phyloP scores from a whole-genome alignment of 2,113 vertebrate species.

The Leiothrix lutea region DNA sequence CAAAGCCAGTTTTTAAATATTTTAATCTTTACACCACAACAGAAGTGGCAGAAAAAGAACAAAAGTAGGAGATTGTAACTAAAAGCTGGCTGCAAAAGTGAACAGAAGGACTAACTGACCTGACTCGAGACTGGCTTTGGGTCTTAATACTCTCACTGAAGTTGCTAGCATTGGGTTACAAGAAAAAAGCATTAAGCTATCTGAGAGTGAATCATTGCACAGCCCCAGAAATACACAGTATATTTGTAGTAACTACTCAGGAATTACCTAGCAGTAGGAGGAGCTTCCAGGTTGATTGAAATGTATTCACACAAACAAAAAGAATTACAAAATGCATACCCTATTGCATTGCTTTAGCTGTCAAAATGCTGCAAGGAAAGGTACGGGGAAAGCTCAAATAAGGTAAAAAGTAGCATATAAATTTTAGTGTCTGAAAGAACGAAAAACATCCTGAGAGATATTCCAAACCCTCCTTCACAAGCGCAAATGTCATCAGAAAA shows the following conservation, averaged over 20 bases:
- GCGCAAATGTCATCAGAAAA: background rate
- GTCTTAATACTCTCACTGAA: background rate
- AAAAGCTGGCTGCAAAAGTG: background rate
- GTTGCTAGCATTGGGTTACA: background rate
- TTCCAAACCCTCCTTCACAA: background rate
- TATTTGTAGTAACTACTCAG: background rate
- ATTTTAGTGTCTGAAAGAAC: background rate
- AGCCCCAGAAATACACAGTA: background rate
- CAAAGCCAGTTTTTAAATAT: background rate
- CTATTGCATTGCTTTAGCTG: background rate
- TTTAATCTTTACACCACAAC: background rate
- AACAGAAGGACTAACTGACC: conserved; percentile 48
- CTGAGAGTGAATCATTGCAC: background rate
- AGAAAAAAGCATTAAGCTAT: background rate
- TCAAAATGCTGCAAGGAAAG: background rate
- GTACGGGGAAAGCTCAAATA: background rate
- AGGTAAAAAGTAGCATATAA: background rate
- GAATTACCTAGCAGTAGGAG: background rate
- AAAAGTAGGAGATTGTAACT: background rate
- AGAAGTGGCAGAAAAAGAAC: background rate
- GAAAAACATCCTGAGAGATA: background rate
- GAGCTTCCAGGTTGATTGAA: background rate
- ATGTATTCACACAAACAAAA: background rate
- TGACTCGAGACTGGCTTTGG: background rate
- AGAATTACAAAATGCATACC: background rate